Conservation (phyloP, 1,140 invertebrate species). For the Sogatella furcifera region DNA sequence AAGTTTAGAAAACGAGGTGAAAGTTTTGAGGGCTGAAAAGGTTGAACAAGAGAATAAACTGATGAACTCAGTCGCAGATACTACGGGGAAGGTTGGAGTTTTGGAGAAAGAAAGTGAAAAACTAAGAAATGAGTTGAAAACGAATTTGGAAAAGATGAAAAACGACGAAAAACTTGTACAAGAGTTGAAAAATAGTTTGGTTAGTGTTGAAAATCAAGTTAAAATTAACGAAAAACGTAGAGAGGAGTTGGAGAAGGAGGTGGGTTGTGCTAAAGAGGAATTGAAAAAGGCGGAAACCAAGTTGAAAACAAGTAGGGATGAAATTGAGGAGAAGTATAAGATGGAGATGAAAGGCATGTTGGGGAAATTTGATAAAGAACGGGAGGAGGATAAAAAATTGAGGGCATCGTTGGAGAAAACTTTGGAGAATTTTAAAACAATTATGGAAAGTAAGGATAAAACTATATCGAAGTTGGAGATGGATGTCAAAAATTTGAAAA, state of each 20-base stretch:
- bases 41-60: slow-evolving; percentile 19
- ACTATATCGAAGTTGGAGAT: slow-evolving; percentile 3
- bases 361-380: slow-evolving; percentile 25
- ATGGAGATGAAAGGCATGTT: slow-evolving; percentile 19
- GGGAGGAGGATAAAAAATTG: slow-evolving; percentile 21
- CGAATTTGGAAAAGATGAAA: slow-evolving; percentile 17
- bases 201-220: slow-evolving; percentile 12
- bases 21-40: slow-evolving; percentile 24
- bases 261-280: neutral
- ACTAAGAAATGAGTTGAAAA: slow-evolving; percentile 15
- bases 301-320: slow-evolving; percentile 20
- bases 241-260: too few species aligned
- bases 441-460: neutral
- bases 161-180: slow-evolving; percentile 13
- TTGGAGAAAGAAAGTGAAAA: slow-evolving; percentile 16
- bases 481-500: neutral
- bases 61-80: slow-evolving; percentile 14
- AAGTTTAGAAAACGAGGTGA: slow-evolving; percentile 24
- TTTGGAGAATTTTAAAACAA: slow-evolving; percentile 6
- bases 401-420: slow-evolving; percentile 21
- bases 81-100: slow-evolving; percentile 17
- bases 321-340: slow-evolving; percentile 23
- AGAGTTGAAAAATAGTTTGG: slow-evolving; percentile 10
- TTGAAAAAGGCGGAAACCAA: slow-evolving; percentile 19
- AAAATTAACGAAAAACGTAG: too few species aligned